Evolutionary conservation across 2,113 vertebrate genomes (phyloP).

Genomic region (Rhinopomastus cyanomelas): DNA sequence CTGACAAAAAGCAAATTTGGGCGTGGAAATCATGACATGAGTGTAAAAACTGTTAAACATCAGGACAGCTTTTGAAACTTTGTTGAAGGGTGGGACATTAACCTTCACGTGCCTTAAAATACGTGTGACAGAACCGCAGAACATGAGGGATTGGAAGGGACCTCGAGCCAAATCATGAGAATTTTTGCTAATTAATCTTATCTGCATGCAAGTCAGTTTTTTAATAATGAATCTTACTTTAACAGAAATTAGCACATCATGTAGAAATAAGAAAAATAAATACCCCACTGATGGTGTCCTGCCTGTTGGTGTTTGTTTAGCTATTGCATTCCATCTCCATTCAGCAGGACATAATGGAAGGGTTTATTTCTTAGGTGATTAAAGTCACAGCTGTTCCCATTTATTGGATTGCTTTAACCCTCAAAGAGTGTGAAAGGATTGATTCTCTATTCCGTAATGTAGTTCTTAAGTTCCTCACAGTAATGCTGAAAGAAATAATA

Average conservation of each 20-base stretch:
- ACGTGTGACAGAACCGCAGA: too few species aligned
- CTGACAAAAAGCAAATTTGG: not conserved
- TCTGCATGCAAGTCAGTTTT: not conserved
- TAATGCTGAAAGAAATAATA: slow-evolving; percentile 20
- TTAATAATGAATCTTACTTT: not conserved
- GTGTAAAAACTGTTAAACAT: not conserved
- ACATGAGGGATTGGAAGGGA: too few species aligned
- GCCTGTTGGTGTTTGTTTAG: slow-evolving; percentile 44
- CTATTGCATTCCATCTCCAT: slow-evolving; percentile 55
- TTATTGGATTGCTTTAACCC: slow-evolving; percentile 53
- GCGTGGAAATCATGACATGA: not conserved
- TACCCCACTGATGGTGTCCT: slow-evolving; percentile 58
- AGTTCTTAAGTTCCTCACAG: slow-evolving; percentile 17
- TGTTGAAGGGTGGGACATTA: not conserved
- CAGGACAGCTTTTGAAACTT: not conserved
- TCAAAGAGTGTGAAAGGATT: not conserved
- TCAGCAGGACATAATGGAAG: slow-evolving; percentile 58
- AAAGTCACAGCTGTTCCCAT: slow-evolving; percentile 68
- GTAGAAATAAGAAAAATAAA: slow-evolving; percentile 56
- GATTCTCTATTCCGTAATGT: not conserved
- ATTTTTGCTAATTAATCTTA: slow-evolving; percentile 46
- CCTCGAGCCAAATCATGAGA: too few species aligned
- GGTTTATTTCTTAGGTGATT: slow-evolving; percentile 68
- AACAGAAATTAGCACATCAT: slow-evolving; percentile 33
- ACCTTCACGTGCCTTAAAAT: slow-evolving; percentile 4